Conservation (phyloP, 2,797 vertebrate genomes). For the Danionella dracula region DNA sequence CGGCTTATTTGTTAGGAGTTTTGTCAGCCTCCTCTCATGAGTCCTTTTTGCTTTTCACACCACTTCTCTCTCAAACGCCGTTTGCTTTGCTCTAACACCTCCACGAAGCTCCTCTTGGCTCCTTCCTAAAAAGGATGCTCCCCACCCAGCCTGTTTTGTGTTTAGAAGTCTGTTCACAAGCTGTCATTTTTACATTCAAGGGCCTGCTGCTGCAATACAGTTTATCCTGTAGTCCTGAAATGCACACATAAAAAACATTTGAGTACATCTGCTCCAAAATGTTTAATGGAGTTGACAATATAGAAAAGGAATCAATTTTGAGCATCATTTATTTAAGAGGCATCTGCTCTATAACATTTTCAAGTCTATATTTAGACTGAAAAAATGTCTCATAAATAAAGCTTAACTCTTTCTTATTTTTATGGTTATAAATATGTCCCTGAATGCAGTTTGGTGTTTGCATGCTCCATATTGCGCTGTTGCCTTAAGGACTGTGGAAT, state of each 20-base stretch:
- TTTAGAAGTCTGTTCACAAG: not conserved
- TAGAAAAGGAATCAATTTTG: too few relatives aligned
- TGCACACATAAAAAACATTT: too few relatives aligned
- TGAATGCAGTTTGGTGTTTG: not conserved
- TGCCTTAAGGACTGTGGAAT: not conserved
- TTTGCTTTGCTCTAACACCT: not conserved
- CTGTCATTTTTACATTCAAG: not conserved
- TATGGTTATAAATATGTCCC: too few relatives aligned
- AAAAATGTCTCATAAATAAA: too few relatives aligned
- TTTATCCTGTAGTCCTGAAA: not conserved
- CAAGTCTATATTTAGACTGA: too few relatives aligned
- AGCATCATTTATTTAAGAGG: too few relatives aligned
- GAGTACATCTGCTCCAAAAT: too few relatives aligned
- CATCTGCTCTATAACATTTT: too few relatives aligned
- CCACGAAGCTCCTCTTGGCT: not conserved
- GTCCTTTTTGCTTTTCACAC: not conserved
- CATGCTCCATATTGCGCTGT: not conserved
- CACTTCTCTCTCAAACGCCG: not conserved
- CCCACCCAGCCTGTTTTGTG: not conserved
- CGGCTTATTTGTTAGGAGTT: conserved; percentile 2
- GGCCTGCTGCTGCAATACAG: not conserved
- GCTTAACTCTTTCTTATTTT: too few relatives aligned
- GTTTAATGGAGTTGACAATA: too few relatives aligned
- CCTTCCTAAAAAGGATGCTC: not conserved
- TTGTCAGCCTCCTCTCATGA: not conserved